These are phyloP conservation scores for Pyrrhura leucotis DNA, from an alignment of 2,797 vertebrate species.

Conservation along the genomic window DNA sequence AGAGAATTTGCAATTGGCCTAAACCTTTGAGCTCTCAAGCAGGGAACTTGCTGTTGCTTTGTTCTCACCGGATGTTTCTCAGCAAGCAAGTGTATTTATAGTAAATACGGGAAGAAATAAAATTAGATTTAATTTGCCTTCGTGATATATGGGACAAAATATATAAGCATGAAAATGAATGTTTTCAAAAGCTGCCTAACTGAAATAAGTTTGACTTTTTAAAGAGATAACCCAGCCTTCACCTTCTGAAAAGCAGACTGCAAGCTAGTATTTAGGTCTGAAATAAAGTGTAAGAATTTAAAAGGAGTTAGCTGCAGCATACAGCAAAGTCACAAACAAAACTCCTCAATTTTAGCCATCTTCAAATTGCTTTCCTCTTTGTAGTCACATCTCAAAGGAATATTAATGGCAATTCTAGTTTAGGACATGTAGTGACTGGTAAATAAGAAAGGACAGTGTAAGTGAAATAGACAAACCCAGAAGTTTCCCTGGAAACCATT, in stretches of 20 bases:
- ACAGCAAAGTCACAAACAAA: background rate
- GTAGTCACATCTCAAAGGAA: background rate
- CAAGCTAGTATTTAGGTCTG: background rate
- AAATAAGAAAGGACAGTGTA: background rate
- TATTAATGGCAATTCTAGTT: background rate
- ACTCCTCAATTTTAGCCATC: background rate
- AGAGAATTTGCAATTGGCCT: background rate
- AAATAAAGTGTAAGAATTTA: background rate
- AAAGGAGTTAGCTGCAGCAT: background rate
- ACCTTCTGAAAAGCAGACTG: background rate
- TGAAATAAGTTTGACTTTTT: background rate
- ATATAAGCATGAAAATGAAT: background rate
- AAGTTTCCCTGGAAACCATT: background rate
- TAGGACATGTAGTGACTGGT: background rate
- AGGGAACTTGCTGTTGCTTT: background rate
- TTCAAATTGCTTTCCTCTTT: background rate
- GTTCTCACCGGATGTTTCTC: constrained; percentile 48
- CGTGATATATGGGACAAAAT: background rate
- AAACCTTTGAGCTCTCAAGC: background rate
- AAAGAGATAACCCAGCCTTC: background rate
- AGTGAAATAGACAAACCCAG: background rate
- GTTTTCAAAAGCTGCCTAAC: background rate
- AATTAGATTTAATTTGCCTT: background rate
- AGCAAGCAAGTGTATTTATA: constrained; percentile 30
- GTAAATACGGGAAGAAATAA: background rate